phyloP scores from a whole-genome alignment of 2,113 vertebrate species.

The Harpagus bidentatus region DNA sequence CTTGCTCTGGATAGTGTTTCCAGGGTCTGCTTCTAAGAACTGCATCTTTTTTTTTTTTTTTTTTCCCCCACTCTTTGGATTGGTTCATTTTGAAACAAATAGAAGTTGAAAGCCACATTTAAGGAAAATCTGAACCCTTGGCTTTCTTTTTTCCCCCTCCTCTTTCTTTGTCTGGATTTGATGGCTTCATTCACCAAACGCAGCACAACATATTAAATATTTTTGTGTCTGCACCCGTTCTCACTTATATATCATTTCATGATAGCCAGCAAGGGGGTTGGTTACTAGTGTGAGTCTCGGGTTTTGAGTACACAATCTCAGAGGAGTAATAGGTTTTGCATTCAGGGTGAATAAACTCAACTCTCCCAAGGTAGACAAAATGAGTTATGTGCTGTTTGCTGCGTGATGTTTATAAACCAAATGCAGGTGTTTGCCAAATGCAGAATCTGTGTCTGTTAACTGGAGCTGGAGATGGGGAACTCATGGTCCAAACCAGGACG shows the following conservation, averaged over 20 bases:
- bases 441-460: neutral
- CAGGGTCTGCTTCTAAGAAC: neutral
- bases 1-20: neutral
- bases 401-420: neutral
- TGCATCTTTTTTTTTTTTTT: neutral
- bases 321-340: neutral
- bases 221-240: neutral
- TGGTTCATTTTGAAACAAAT: neutral
- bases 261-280: neutral
- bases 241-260: neutral
- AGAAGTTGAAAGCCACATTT: neutral
- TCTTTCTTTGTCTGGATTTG: neutral
- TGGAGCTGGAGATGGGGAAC: neutral
- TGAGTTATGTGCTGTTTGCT: neutral
- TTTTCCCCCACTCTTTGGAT: fast-evolving
- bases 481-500: fast-evolving
- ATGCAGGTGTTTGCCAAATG: neutral
- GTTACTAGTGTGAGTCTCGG: fast-evolving
- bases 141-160: fast-evolving
- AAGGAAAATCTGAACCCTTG: neutral
- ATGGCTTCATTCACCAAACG: neutral
- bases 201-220: neutral
- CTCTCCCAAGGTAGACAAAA: neutral
- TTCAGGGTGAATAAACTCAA: neutral
- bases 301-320: neutral